Base-by-base conservation (phyloP, 2,797 vertebrate genomes). In the Clamator glandarius region DNA sequence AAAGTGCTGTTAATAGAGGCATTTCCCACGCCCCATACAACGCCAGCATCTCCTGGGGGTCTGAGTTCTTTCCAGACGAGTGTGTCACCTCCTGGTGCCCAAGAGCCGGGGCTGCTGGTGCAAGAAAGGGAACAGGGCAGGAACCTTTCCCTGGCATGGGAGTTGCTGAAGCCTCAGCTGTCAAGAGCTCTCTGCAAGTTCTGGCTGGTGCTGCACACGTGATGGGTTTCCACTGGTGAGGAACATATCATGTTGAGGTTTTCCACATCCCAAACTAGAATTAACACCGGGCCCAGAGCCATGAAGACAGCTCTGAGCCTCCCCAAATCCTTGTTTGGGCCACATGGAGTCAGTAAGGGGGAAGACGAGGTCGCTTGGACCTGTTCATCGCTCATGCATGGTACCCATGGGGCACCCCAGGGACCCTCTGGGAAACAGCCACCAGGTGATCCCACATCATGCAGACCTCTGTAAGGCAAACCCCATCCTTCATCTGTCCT, bases 41-140 rank as follows among this genome's bases (percentile, higher is more conserved):
- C 0, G 3, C 8, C 42, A 58, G 63, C 1, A 1, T n/a, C 42
- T 41, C 33, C 42, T 7, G 19, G 26, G 33, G 25, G 2, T 17
- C 50, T 28, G 39, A 64, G 57, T 23, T 16, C 50, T 63, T 48
- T 15, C 36, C 39, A 54, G 25, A 21, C 0, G 1, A 5, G 3
- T 59, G 2, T 0, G 4, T 28, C 36, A 35, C 15, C 39, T 58
- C 21, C 55, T 44, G 52, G 4, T 84, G 80, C 68, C 46, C 31
- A 10, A 20, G 29, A 33, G 35, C 54, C 1, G 0, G 6, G 28
- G 31, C 31, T 87, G 66, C 41, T 33, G 23, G 10, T 23, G 19
- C 46, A 59, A 7, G 46, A n/a, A 14, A 75, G 16, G 19, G 36
- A 46, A 25, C 0, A 4, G 17, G 42, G 25, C 24, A 46, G 15